Conservation (phyloP, 1,140 invertebrate species). For the Drosophila truncata region DNA sequence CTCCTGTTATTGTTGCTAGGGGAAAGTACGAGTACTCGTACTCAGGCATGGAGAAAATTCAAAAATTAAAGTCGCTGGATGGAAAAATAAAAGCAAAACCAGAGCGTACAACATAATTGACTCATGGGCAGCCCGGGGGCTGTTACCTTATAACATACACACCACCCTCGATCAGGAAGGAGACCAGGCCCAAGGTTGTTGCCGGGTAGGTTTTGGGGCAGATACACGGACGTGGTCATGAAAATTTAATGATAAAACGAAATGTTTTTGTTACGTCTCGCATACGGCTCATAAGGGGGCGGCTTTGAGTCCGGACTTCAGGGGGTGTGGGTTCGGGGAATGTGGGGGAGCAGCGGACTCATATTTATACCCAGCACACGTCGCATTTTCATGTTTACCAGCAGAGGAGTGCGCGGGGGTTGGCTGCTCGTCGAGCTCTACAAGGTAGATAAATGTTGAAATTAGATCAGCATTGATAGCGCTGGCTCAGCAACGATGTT, state of each 20-base stretch:
- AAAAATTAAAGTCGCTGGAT: slow-evolving; percentile 76
- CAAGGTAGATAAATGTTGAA: slow-evolving; percentile 76
- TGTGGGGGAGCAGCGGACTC: slow-evolving; percentile 7
- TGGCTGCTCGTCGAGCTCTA: slow-evolving; percentile 40
- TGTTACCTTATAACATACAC: slow-evolving; percentile 10
- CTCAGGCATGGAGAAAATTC: slow-evolving; percentile 36
- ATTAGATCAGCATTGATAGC: slow-evolving; percentile 77
- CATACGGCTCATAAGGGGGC: slow-evolving; percentile 27
- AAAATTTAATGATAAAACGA: slow-evolving; percentile 84
- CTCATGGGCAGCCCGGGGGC: slow-evolving; percentile 61
- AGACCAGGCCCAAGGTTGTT: slow-evolving; percentile 36
- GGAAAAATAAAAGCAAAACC: slow-evolving; percentile 57
- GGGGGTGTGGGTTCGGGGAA: neutral
- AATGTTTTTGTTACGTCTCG: slow-evolving; percentile 79
- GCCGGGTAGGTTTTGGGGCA: slow-evolving; percentile 37
- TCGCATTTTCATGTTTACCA: slow-evolving; percentile 60
- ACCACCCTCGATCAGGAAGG: slow-evolving; percentile 37
- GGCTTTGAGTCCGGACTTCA: neutral
- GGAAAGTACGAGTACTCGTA: slow-evolving; percentile 28
- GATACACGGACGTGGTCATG: slow-evolving; percentile 69
- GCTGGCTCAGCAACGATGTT: slow-evolving; percentile 28
- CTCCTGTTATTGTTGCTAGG: slow-evolving; percentile 41
- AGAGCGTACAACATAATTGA: slow-evolving; percentile 68
- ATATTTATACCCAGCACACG: slow-evolving; percentile 72
- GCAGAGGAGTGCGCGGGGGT: slow-evolving; percentile 34